Evolutionary conservation across 1,140 invertebrate genomes (phyloP).

Genomic region (Cyrtorhinus lividipennis): DNA sequence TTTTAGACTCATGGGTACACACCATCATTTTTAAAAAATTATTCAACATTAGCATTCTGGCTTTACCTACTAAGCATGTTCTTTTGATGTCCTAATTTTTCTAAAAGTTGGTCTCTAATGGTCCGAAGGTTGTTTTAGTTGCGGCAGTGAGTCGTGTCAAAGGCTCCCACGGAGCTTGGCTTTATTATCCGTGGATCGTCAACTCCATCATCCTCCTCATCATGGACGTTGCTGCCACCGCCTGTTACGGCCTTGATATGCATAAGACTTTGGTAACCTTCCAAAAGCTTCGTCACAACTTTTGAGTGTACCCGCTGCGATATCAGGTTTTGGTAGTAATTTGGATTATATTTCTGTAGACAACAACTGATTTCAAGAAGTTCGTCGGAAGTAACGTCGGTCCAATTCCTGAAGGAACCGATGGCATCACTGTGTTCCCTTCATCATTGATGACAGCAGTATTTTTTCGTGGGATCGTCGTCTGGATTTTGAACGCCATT

Average conservation of each 20-base stretch:
- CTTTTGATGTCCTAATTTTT: no score
- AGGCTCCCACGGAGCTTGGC: constrained; percentile 5
- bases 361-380: no score
- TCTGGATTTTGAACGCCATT: constrained; percentile 14
- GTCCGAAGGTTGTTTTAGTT: constrained; percentile 10
- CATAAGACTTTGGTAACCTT: constrained; percentile 11
- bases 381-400: background rate
- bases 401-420: background rate
- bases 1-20: background rate
- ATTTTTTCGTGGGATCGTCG: background rate
- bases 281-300: background rate
- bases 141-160: background rate
- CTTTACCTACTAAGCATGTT: no score
- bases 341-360: no score
- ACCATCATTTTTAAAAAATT: background rate
- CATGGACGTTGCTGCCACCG: constrained; percentile 2
- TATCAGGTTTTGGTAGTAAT: no score
- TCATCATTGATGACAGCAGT: background rate
- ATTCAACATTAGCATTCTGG: no score
- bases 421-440: constrained; percentile 14
- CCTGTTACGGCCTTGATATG: constrained; percentile 17
- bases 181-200: constrained; percentile 18
- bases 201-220: background rate
- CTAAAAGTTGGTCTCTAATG: background rate
- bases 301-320: background rate